A percentile compares a stretch with the other conserved stretches of the same genome.
These are phyloP conservation scores for Macroglossus sobrinus DNA, from an alignment of 2,113 vertebrate species.

Conservation along the genomic window DNA sequence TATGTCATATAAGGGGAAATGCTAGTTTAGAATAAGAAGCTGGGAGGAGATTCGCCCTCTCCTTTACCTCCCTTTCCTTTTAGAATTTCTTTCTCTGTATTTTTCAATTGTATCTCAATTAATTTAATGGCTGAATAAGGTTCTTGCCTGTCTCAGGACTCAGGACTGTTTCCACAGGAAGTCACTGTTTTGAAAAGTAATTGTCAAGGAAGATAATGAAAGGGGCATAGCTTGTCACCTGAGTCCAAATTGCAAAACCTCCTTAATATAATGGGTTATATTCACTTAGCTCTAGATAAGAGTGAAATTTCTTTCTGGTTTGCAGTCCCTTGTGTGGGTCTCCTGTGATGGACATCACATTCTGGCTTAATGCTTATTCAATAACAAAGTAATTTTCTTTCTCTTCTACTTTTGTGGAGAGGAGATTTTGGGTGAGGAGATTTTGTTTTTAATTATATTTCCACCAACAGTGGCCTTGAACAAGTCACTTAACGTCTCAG, in stretches of 20 bases:
- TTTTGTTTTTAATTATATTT: neutral
- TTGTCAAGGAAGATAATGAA: neutral
- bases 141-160: neutral
- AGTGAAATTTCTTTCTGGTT: neutral
- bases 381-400: neutral
- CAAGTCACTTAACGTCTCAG: neutral
- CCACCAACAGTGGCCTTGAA: neutral
- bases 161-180: neutral
- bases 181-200: conserved; percentile 11
- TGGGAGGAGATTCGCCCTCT: neutral
- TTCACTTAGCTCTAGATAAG: neutral
- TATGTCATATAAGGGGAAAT: neutral
- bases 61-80: neutral
- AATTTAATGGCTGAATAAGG: neutral
- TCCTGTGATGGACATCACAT: accelerated
- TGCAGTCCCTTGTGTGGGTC: neutral
- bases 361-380: neutral
- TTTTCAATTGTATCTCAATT: neutral
- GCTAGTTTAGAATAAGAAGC: neutral
- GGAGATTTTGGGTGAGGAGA: neutral
- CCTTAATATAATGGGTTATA: neutral
- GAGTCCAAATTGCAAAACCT: neutral
- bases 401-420: neutral
- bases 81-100: neutral
- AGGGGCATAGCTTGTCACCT: neutral